Evolutionary conservation across 2,113 vertebrate genomes (phyloP), one percentile per base, ranked within the genome.

Genomic region (Coryphaenoides rupestris): DNA sequence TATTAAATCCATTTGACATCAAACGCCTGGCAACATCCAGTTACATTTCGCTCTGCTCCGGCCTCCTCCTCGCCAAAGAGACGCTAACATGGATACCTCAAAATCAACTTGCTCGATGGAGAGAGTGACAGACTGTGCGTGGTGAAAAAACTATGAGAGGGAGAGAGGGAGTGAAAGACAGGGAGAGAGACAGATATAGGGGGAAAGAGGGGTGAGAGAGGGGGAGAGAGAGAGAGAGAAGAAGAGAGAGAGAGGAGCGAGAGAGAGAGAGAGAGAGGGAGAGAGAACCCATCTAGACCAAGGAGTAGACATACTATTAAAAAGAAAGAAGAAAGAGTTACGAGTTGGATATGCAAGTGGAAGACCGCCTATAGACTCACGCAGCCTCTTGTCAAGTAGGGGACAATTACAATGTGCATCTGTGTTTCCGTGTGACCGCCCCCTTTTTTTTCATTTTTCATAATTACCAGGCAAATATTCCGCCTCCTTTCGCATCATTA

Each of bases 381-480:
- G 13, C 55, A 67, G 66, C 28, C 28, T 33, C 21, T 74, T 75
- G 60, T 83, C 77, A 78, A 81, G 70, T 65, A 81, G 69, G 83
- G 76, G 85, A 88, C 84, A 87, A 90, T 89, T 88, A 89, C 49
- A 71, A 79, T 62, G 77, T 70, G 72, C 76, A 74, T 80, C 65
- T 56, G 40, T 80, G 81, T 82, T 84, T 85, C 84, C 76, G 79
- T 82, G 33, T 12, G 33, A 84, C 81, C 80, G n/a, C n/a, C 80
- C 46, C 68, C 81, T 77, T 86, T 78, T 26, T 75, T 83, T 88
- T 87, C 85, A 91, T 92, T 90, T 89, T 86, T 91, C 87, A 88
- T 90, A 90, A 91, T 91, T 90, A 89, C 80, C 40, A 56, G 77
- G 75, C 74, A 84, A 88, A 87, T 84, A 86, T 86, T 84, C 84